Conservation (phyloP, 1,140 invertebrate species). For the Hypothenemus hampei region DNA sequence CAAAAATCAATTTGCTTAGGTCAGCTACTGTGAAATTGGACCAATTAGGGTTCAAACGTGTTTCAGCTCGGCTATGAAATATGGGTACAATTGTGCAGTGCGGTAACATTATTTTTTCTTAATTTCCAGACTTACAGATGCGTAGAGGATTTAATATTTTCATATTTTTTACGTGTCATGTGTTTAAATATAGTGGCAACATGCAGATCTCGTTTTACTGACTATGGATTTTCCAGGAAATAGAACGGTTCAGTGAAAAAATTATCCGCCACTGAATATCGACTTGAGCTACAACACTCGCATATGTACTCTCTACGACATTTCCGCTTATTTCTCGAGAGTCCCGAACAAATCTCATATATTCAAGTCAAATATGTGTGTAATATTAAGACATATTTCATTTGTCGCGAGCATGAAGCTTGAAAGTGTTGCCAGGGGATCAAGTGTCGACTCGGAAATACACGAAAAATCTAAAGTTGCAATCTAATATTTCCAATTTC, state of each 20-base stretch:
- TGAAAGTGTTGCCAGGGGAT: slow-evolving; percentile 15
- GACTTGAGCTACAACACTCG: too few species aligned
- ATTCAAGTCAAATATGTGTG: slow-evolving; percentile 27
- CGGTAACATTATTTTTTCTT: too few species aligned
- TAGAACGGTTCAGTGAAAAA: neutral
- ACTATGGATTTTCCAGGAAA: neutral
- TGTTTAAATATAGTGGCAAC: neutral
- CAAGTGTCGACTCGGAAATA: too few species aligned
- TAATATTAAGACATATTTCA: slow-evolving; percentile 27
- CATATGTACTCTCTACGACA: slow-evolving; percentile 17
- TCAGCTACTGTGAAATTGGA: slow-evolving; percentile 16
- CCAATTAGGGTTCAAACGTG: slow-evolving; percentile 13
- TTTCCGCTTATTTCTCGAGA: slow-evolving; percentile 15
- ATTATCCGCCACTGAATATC: neutral
- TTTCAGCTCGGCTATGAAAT: slow-evolving; percentile 12
- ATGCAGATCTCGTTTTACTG: neutral
- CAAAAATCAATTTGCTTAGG: slow-evolving; percentile 24
- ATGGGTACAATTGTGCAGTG: slow-evolving; percentile 1
- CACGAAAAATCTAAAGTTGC: too few species aligned
- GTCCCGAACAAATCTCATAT: slow-evolving; percentile 26
- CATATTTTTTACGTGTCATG: neutral
- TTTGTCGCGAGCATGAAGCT: slow-evolving; percentile 9
- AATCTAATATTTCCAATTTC: too few species aligned
- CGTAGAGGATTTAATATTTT: too few species aligned
- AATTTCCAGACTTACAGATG: too few species aligned